Evolutionary conservation across 2,113 vertebrate genomes (phyloP).

Genomic region (Pollachius pollachius): DNA sequence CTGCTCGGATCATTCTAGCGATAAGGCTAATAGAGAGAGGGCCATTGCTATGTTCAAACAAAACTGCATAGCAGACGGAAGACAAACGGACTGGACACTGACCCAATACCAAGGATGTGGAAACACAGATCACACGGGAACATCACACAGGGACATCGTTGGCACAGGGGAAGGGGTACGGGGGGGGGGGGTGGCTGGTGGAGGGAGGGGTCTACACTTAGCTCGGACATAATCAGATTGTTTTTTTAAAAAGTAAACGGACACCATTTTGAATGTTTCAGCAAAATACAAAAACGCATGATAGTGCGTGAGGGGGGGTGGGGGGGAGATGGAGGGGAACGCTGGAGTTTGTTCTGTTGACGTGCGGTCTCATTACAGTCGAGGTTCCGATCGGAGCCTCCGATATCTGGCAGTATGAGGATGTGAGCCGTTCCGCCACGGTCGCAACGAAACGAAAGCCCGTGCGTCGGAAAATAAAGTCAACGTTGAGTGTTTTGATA

Average conservation of each 20-base stretch:
- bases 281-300: no score
- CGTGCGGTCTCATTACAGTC: conserved; percentile 60
- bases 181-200: no score
- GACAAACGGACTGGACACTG: conserved; percentile 82
- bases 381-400: conserved; percentile 57
- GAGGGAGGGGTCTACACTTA: conserved; percentile 41
- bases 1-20: conserved; percentile 78
- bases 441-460: conserved; percentile 27
- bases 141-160: conserved; percentile 64
- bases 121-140: conserved; percentile 41
- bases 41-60: conserved; percentile 83
- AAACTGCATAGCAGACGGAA: conserved; percentile 81
- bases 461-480: conserved; percentile 5
- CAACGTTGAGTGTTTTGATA: conserved; percentile 43
- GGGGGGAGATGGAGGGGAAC: conserved; percentile 9
- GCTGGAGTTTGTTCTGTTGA: conserved; percentile 55
- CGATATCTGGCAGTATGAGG: conserved; percentile 71
- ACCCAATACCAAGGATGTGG: conserved; percentile 63
- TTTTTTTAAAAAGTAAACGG: conserved; percentile 34
- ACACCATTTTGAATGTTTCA: conserved; percentile 30
- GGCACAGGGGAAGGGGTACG: conserved; percentile 55
- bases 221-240: conserved; percentile 44
- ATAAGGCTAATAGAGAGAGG: conserved; percentile 88
- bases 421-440: conserved; percentile 55
- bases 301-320: conserved; percentile 10